Conservation (phyloP, 2,113 vertebrate species). For the Anthoscopus minutus region DNA sequence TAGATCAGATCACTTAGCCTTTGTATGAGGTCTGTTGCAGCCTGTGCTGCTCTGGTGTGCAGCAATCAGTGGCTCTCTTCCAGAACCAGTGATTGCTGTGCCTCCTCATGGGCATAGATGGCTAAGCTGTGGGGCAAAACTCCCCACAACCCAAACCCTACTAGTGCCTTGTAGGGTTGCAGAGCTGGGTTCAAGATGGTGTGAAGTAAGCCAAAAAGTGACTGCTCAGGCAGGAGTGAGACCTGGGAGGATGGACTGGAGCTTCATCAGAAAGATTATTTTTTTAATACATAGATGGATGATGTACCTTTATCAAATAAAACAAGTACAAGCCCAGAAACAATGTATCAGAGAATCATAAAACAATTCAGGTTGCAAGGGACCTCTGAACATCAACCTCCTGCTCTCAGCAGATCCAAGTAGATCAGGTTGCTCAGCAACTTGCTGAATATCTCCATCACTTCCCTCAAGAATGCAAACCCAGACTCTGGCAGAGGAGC, state of each 20-base stretch:
- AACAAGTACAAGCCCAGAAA: conserved; percentile 51
- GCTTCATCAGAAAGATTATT: conserved; percentile 71
- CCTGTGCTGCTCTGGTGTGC: not conserved
- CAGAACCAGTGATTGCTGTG: not conserved
- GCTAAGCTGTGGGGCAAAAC: not conserved
- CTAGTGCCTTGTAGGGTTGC: not conserved
- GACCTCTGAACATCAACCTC: not conserved
- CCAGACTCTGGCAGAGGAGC: not conserved
- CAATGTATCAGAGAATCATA: not conserved
- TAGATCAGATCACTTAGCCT: not conserved
- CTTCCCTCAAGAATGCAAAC: not conserved
- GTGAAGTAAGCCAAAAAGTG: not conserved
- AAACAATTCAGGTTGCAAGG: not conserved
- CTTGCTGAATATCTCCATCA: not conserved
- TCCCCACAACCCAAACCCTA: not conserved
- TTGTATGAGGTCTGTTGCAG: not conserved
- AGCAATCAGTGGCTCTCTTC: not conserved
- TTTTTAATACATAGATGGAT: conserved; percentile 74
- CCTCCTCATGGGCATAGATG: not conserved
- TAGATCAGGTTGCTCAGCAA: not conserved
- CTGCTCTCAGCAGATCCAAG: not conserved
- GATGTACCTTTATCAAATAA: conserved; percentile 77
- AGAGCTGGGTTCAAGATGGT: not conserved
- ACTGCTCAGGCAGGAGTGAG: not conserved
- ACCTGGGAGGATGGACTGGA: not conserved